Conservation (phyloP, 2,113 vertebrate species). For the Misgurnus mizolepis region DNA sequence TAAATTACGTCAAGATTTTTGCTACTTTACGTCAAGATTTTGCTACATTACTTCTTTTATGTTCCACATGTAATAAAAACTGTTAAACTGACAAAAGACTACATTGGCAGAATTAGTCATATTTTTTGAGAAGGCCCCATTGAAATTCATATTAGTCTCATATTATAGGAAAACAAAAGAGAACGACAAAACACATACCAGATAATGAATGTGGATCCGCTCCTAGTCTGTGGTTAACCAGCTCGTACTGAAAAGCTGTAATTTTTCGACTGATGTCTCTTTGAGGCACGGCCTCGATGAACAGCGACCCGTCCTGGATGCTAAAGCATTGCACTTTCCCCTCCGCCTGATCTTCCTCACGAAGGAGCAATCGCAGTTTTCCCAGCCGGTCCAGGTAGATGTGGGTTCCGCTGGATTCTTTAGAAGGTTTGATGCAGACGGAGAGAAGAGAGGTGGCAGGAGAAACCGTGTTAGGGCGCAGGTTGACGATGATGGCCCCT, state of each 20-base stretch:
- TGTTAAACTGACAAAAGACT: no score
- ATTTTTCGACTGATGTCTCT: slow-evolving; percentile 92
- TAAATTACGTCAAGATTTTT: no score
- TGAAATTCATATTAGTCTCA: no score
- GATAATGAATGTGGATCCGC: slow-evolving; percentile 73
- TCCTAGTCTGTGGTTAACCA: slow-evolving; percentile 77
- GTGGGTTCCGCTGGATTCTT: slow-evolving; percentile 88
- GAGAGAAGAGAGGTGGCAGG: slow-evolving; percentile 79
- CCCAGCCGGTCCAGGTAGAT: slow-evolving; percentile 96
- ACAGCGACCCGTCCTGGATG: slow-evolving; percentile 88
- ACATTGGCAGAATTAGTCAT: no score
- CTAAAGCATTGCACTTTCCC: slow-evolving; percentile 85
- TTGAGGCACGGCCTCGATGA: slow-evolving; percentile 90
- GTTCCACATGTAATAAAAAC: no score
- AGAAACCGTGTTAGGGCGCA: slow-evolving; percentile 86
- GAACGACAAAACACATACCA: slow-evolving; percentile 73
- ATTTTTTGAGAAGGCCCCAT: no score
- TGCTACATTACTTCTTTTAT: no score
- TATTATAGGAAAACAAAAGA: neutral
- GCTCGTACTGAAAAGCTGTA: slow-evolving; percentile 93
- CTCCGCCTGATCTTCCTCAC: slow-evolving; percentile 76
- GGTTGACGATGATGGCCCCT: slow-evolving; percentile 93
- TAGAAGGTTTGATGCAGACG: slow-evolving; percentile 91
- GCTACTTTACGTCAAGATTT: no score
- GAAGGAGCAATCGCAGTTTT: slow-evolving; percentile 85